A percentile compares a stretch with the other conserved stretches of the same genome.
phyloP scores from a whole-genome alignment of 2,113 vertebrate species.

The Elgaria multicarinata region DNA sequence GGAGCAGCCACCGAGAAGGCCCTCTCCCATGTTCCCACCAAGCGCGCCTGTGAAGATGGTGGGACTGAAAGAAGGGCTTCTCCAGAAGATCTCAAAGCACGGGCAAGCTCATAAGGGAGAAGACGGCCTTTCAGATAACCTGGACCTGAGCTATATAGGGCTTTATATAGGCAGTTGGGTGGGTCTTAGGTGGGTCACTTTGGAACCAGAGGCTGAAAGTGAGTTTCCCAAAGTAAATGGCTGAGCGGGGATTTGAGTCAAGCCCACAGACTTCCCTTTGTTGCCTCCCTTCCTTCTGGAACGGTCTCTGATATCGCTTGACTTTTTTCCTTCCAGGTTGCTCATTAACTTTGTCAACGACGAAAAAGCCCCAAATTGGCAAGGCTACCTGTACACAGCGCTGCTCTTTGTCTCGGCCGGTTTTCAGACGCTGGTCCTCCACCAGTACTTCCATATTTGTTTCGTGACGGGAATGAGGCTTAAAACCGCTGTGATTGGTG shows the following conservation, averaged over 20 bases:
- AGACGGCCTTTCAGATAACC: too few relatives aligned
- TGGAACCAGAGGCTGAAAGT: neutral
- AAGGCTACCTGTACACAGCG: conserved; percentile 90
- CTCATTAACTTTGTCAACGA: conserved; percentile 89
- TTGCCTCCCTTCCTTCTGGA: neutral
- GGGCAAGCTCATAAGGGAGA: too few relatives aligned
- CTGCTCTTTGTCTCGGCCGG: conserved; percentile 89
- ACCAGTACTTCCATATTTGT: conserved; percentile 97
- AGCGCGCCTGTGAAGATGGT: too few relatives aligned
- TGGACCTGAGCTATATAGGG: too few relatives aligned
- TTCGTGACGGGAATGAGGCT: conserved; percentile 96
- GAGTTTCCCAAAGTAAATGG: neutral
- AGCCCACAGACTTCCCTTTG: too few relatives aligned
- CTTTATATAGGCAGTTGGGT: too few relatives aligned
- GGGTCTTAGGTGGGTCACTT: neutral
- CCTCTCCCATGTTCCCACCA: too few relatives aligned
- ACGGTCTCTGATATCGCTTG: fast-evolving
- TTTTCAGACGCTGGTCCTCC: conserved; percentile 92
- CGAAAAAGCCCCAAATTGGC: conserved; percentile 87
- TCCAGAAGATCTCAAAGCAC: too few relatives aligned
- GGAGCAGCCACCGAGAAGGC: too few relatives aligned
- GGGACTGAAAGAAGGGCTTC: too few relatives aligned
- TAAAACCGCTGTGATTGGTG: conserved; percentile 91
- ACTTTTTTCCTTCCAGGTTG: conserved; percentile 74
- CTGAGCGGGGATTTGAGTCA: neutral